Percentiles rank a stretch among this genome's conserved stretches.
These are phyloP conservation scores for Epizoanthus rinbou DNA, from an alignment of 92 coral and sea anemone species.

Conservation along the genomic window DNA sequence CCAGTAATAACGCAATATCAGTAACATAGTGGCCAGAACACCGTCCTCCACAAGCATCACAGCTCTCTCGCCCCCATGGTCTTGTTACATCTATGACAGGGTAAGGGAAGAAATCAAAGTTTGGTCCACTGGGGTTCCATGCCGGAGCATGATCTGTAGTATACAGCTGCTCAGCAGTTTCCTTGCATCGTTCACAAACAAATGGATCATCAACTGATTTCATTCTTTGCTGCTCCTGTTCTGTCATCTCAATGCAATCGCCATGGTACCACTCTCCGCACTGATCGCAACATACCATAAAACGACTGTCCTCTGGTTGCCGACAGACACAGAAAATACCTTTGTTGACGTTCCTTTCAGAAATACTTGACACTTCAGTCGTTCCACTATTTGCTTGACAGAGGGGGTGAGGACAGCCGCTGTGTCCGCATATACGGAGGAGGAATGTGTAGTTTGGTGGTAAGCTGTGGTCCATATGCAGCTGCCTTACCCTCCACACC, in stretches of 20 bases:
- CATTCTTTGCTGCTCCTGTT: constrained; percentile 44
- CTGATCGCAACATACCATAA: constrained; percentile 57
- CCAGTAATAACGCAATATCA: constrained; percentile 56
- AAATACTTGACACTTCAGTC: background rate
- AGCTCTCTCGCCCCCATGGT: constrained; percentile 55
- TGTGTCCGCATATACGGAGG: constrained; percentile 41
- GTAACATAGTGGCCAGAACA: constrained; percentile 74
- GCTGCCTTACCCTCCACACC: constrained; percentile 48
- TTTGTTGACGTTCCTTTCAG: constrained; percentile 40
- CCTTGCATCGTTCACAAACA: constrained; percentile 49
- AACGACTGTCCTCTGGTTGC: constrained; percentile 39
- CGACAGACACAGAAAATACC: constrained; percentile 56
- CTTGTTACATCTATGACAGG: constrained; percentile 68
- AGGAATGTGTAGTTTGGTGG: constrained; percentile 53
- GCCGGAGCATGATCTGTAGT: constrained; percentile 47
- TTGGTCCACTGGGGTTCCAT: constrained; percentile 70
- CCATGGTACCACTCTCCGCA: constrained; percentile 74
- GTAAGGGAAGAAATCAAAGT: constrained; percentile 59
- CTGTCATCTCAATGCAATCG: constrained; percentile 52
- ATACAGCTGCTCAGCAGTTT: constrained; percentile 42
- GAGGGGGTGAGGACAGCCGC: constrained; percentile 50
- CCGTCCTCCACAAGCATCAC: constrained; percentile 55
- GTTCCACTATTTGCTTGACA: constrained; percentile 27
- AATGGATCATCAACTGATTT: constrained; percentile 46
- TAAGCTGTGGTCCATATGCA: constrained; percentile 47